These are phyloP conservation scores for Julus scanicus DNA, from an alignment of 2,888 invertebrate genomes.

Conservation along the genomic window DNA sequence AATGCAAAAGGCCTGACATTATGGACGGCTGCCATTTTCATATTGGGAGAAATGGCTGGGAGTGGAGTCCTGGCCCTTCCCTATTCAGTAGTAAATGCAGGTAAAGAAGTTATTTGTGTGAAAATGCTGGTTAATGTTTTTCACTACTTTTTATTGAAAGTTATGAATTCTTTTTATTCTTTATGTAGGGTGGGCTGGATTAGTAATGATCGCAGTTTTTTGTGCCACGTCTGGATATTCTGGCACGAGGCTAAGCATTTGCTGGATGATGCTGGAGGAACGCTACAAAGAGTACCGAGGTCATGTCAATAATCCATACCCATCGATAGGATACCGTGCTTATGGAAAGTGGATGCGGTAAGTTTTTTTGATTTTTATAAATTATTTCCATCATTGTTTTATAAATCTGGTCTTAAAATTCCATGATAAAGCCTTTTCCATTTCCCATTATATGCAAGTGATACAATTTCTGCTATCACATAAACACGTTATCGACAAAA, in stretches of 20 bases:
- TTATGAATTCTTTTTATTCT: conserved; percentile 62
- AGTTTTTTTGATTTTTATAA: not conserved
- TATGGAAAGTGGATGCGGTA: conserved; percentile 68
- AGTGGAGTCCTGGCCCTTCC: conserved; percentile 78
- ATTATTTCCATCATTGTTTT: no score
- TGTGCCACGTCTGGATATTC: conserved; percentile 75
- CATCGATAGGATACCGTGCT: conserved; percentile 75
- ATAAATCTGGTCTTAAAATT: not conserved
- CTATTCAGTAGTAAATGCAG: conserved; percentile 73
- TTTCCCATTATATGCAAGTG: no score
- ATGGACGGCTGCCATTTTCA: conserved; percentile 72
- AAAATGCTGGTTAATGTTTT: no score
- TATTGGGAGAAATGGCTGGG: conserved; percentile 79
- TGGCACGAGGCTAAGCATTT: conserved; percentile 74
- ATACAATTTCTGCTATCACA: no score
- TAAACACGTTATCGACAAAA: no score
- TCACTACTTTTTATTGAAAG: not conserved
- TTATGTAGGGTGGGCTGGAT: conserved; percentile 75
- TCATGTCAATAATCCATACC: conserved; percentile 74
- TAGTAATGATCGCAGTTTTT: conserved; percentile 72
- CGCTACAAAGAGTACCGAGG: conserved; percentile 71
- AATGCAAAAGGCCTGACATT: conserved; percentile 66
- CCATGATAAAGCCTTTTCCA: not conserved
- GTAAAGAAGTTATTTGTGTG: conserved; percentile 64
- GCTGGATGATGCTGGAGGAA: conserved; percentile 78